Evolutionary conservation across 2,797 vertebrate species (phyloP), one percentile per base, ranked within the genome.

Genomic region (Tauraco hartlaubi): DNA sequence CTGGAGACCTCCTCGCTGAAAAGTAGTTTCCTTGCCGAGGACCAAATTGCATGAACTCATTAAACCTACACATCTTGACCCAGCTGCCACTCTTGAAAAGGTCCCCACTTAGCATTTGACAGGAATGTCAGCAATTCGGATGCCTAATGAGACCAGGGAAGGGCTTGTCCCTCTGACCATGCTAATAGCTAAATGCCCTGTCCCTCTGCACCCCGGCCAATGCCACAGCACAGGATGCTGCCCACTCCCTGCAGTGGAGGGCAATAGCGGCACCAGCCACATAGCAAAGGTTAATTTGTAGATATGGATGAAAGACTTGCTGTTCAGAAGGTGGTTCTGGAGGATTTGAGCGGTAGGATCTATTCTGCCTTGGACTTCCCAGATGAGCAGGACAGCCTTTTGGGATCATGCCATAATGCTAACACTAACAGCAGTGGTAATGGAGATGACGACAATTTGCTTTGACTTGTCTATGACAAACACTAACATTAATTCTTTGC

Each of bases 41-140:
- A 73, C 84, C 66, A 85, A 62, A 80, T 51, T 67, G 41, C 61
- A 55, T 68, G 21, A 82, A 87, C 37, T 91, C 88, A 52, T 83
- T 87, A 77, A 88, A 28, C 58, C 49, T 69, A 35, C 73, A 66
- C 80, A 61, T 82, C 92, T 63, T 78, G 86, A 92, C 52, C 86
- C 84, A 82, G 81, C 64, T 91, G 92, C 55, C 29, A 8, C 48
- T 28, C 80, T 71, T 75, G 58, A 71, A 79, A 89, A 87, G 22
- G 61, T 72, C 86, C 23, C 49, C 59, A 67, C 55, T 84, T 79
- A 88, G n/a, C 49, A 39, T 79, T 61, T 71, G 68, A 71, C 81
- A 89, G 86, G 77, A 89, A 92, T 85, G 86, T 43, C 77, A 89
- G 67, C 68, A 94, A 77, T 87, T 79, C 0, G 0, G 67, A 15